Percentiles rank a stretch among this genome's conserved stretches.
These are phyloP conservation scores for Gibbula magus DNA, from an alignment of 2,888 invertebrate species.

Conservation along the genomic window DNA sequence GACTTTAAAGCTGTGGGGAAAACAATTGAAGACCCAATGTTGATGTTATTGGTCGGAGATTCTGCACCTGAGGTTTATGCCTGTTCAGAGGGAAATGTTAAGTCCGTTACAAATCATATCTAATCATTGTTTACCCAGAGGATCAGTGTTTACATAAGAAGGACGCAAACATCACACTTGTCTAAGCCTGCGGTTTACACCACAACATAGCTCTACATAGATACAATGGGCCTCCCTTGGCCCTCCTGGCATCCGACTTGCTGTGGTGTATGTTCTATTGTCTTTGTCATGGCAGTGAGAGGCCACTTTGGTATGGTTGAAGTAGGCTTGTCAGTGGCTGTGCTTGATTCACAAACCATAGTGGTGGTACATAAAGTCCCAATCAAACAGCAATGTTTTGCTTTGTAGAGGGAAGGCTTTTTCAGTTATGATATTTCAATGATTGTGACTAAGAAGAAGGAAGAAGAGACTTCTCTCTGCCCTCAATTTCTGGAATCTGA, in stretches of 20 bases:
- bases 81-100: not conserved
- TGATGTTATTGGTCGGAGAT: not conserved
- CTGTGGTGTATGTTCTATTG: too few species aligned
- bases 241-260: not conserved
- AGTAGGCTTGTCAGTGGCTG: too few species aligned
- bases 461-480: too few species aligned
- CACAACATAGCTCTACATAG: not conserved
- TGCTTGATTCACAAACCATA: too few species aligned
- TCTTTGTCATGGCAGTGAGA: too few species aligned
- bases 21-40: not conserved
- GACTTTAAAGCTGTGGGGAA: not conserved
- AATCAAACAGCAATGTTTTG: too few species aligned
- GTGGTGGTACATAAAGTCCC: too few species aligned
- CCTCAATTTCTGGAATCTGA: too few species aligned
- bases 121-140: not conserved
- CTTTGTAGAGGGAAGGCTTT: too few species aligned
- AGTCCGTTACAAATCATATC: not conserved
- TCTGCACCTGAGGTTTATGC: not conserved
- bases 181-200: constrained; percentile 2
- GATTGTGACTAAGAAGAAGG: too few species aligned
- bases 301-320: too few species aligned
- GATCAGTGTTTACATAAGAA: constrained; percentile 8
- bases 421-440: too few species aligned
- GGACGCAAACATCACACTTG: constrained; percentile 2
- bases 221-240: not conserved